Base-by-base conservation (phyloP, 1,140 invertebrate genomes). In the Brachionus rotundiformis region DNA sequence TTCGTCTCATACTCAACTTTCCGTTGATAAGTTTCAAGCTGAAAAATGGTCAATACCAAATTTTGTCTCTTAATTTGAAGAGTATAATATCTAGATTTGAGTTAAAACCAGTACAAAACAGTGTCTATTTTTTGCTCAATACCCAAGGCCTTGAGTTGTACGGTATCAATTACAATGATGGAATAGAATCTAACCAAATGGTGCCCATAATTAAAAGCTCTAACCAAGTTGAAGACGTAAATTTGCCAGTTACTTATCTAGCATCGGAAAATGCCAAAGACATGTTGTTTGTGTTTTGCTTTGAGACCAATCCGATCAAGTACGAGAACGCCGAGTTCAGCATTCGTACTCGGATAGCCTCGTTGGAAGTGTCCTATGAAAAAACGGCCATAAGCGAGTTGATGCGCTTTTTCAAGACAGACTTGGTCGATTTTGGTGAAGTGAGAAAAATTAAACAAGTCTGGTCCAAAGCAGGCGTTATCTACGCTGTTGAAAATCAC, bases 401-500 rank as follows among this genome's bases (percentile, higher is more conserved):
- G 19, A n/a, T 79, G 36, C 44, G 76, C 3, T 79, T 79, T 63
- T 79, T 79, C 16, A 54, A 41, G 31, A 79, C 47, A 16, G 76
- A 79, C 31, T n/a, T 79, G 16, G 54, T 79, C 44, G 76, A 79
- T 79, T 63, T 79, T 59, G 47, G 19, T 3, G 76, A 79, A 33
- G 76, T 79, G 7, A 59, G 36, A 59, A 79, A 63, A 33, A 79
- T 79, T 16, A 79, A 54, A 79, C 23, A 79, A 54, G 76, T 79
- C 11, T 79, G 76, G 76, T 79, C 76, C 2, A 79, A 63, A 44
- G 79, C 79, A 13, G 79, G 79, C 29, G 39, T 81, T 27, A 63
- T 81, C 31, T 81, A 81, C 31, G 54, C 79, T 0, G 61, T 81
- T 2, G 79, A 81, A 81, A 81, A 63, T 71, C 79, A 81, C 19